Percentiles rank a stretch among this genome's conserved stretches.
phyloP scores from a whole-genome alignment of 2,888 invertebrate genomes.

The Xylota segnis region DNA sequence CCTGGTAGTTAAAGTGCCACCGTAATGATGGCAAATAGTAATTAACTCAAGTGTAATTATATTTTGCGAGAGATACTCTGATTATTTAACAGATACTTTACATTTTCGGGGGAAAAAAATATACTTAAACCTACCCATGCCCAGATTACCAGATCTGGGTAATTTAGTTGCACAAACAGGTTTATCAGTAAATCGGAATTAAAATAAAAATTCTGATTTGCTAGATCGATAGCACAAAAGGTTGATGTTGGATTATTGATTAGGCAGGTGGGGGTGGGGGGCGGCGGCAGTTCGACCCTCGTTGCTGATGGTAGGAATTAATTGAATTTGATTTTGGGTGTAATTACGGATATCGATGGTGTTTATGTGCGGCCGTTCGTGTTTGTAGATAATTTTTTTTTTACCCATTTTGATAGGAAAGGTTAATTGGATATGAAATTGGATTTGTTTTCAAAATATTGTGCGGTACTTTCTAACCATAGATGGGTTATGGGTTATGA shows the following conservation, averaged over 20 bases:
- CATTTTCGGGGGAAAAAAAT: neutral
- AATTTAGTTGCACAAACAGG: neutral
- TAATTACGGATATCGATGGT: conserved; percentile 34
- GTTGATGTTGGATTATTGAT: conserved; percentile 1
- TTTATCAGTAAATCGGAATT: conserved; percentile 11
- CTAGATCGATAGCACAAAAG: conserved; percentile 21
- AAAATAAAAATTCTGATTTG: conserved; percentile 26
- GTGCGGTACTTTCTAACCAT: neutral
- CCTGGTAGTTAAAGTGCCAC: conserved; percentile 36
- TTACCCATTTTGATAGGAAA: neutral
- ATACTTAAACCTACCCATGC: neutral
- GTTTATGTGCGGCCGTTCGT: neutral
- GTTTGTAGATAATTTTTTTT: neutral
- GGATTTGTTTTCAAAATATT: conserved; percentile 27
- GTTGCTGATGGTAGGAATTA: conserved; percentile 18
- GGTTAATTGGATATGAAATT: conserved; percentile 45
- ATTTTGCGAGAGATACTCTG: conserved; percentile 33
- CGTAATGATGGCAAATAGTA: conserved; percentile 64
- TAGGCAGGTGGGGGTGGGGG: neutral
- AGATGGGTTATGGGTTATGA: neutral
- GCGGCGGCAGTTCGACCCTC: too few relatives aligned
- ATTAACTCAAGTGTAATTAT: conserved; percentile 69
- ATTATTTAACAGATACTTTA: conserved; percentile 28
- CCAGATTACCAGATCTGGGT: neutral
- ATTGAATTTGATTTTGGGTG: conserved; percentile 50